Evolutionary conservation across 2,113 vertebrate species (phyloP).

Genomic region (Alces alces): DNA sequence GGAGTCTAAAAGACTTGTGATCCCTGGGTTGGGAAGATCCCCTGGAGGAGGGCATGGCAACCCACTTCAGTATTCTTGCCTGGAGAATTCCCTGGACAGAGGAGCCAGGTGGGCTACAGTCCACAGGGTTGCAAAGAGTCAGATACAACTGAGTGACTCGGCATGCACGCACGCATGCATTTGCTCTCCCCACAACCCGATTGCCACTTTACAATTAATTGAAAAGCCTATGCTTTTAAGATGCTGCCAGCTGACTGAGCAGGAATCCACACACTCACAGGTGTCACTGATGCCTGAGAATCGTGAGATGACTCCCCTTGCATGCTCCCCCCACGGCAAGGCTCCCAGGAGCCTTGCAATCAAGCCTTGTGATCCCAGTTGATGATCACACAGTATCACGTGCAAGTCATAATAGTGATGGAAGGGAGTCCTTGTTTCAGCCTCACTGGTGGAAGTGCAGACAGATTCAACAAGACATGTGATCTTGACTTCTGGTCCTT

Average conservation of each 20-base stretch:
- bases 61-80: neutral
- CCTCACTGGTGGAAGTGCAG: neutral
- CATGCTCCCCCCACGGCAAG: fast-evolving
- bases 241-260: neutral
- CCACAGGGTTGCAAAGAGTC: neutral
- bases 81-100: neutral
- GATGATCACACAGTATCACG: neutral
- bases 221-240: neutral
- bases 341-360: neutral
- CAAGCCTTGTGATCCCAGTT: neutral
- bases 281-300: neutral
- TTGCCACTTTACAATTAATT: neutral
- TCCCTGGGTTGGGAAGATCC: neutral
- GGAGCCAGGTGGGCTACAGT: neutral
- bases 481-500: neutral
- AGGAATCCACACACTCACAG: neutral
- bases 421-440: neutral
- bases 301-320: neutral
- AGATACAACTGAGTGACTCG: fast-evolving
- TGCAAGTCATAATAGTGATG: neutral
- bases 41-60: neutral
- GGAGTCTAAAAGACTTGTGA: neutral
- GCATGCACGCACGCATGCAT: neutral
- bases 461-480: neutral
- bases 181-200: neutral